Percentiles rank a stretch among this genome's conserved stretches.
Evolutionary conservation across 2,797 vertebrate species (phyloP).

Genomic region (Garrulus glandarius): DNA sequence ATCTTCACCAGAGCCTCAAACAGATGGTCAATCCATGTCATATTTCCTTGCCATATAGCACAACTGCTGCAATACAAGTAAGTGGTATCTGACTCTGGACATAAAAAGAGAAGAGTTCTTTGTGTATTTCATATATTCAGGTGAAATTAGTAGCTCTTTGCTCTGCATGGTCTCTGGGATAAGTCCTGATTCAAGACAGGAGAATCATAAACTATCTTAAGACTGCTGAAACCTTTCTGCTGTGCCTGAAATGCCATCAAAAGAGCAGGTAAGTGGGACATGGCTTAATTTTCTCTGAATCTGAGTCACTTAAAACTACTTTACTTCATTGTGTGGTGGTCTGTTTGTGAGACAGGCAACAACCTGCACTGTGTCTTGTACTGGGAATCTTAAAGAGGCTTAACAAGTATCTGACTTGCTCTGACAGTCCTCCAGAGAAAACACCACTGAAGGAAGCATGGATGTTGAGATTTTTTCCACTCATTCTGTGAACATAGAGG

Average conservation of each 20-base stretch:
- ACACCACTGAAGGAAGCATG: background rate
- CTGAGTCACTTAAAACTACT: background rate
- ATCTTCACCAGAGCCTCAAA: background rate
- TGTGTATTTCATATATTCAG: background rate
- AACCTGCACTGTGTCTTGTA: background rate
- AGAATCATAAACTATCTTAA: background rate
- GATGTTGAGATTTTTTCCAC: background rate
- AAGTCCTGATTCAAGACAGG: background rate
- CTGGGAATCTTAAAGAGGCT: background rate
- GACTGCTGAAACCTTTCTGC: background rate
- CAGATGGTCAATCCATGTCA: background rate
- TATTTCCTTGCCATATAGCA: background rate
- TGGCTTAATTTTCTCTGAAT: background rate
- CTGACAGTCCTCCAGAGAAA: background rate
- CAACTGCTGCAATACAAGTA: accelerated
- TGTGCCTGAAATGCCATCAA: background rate
- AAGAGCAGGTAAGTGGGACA: background rate
- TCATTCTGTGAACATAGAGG: background rate
- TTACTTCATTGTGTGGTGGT: background rate
- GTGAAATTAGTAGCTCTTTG: background rate
- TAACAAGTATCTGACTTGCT: background rate
- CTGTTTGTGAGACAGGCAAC: background rate
- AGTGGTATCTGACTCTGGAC: background rate
- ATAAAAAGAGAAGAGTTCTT: background rate
- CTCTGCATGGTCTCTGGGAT: background rate